Percentiles rank a stretch among this genome's conserved stretches.
Evolutionary conservation across 2,113 vertebrate species (phyloP).

Genomic region (Bubo bubo): DNA sequence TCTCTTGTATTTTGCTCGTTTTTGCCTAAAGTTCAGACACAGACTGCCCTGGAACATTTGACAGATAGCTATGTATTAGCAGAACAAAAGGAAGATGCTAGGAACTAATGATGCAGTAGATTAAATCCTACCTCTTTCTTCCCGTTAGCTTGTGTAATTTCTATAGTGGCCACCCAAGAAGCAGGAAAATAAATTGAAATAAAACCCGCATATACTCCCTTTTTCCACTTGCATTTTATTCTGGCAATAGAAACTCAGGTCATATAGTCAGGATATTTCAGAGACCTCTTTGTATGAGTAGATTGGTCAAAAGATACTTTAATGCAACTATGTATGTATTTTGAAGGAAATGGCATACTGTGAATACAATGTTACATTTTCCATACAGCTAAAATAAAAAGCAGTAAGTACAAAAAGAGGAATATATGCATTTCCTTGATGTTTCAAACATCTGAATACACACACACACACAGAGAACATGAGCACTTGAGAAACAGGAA

Average conservation of each 20-base stretch:
- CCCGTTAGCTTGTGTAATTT: not conserved
- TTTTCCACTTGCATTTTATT: not conserved
- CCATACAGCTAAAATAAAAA: not conserved
- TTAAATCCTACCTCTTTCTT: not conserved
- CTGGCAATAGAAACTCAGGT: not conserved
- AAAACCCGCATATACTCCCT: accelerated
- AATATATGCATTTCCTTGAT: not conserved
- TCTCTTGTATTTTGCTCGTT: not conserved
- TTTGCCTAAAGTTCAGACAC: not conserved
- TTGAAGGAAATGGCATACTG: not conserved
- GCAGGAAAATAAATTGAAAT: not conserved
- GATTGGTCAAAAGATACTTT: not conserved
- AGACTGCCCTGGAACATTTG: not conserved
- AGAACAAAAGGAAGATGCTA: not conserved
- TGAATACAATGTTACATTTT: not conserved
- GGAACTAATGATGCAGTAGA: not conserved
- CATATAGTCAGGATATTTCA: not conserved
- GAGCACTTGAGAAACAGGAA: not conserved
- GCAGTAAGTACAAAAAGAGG: not conserved
- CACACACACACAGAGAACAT: not conserved
- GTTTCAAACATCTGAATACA: not conserved
- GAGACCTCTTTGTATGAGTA: not conserved
- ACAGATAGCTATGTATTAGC: not conserved
- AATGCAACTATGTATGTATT: not conserved
- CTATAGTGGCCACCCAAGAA: not conserved